These are phyloP conservation scores for Dendrolimus punctatus DNA, from an alignment of 1,140 invertebrate genomes.

Conservation along the genomic window DNA sequence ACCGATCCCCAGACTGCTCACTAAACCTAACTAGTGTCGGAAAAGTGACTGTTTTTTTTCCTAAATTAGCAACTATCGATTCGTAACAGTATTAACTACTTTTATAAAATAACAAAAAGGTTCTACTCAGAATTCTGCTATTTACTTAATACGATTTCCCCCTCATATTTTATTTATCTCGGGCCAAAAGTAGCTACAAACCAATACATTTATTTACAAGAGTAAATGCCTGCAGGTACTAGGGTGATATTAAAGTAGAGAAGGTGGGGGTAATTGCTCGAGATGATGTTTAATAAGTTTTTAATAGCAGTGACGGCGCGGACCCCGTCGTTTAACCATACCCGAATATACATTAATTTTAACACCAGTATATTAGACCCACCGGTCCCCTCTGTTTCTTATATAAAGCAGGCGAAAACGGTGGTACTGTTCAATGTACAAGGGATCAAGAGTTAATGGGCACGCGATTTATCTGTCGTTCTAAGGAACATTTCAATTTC, in stretches of 20 bases:
- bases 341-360: conserved; percentile 41
- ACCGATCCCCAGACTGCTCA: no score
- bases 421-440: neutral
- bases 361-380: conserved; percentile 13
- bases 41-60: no score
- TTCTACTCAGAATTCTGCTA: neutral
- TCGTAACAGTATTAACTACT: no score
- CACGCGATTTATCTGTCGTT: conserved; percentile 20
- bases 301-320: conserved; percentile 70
- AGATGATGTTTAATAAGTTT: conserved; percentile 76
- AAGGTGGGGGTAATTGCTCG: conserved; percentile 63
- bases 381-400: conserved; percentile 4
- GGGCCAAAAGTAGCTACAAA: no score
- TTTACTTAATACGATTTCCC: neutral
- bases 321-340: conserved; percentile 39
- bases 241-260: neutral
- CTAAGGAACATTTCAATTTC: conserved; percentile 24
- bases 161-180: neutral
- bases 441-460: conserved; percentile 11
- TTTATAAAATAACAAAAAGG: no score
- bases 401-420: neutral
- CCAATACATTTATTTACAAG: no score
- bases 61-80: no score
- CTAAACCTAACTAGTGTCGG: no score
- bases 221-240: no score